Conservation (phyloP, 2,888 invertebrate species). For the Lasioglossum lativentre region DNA sequence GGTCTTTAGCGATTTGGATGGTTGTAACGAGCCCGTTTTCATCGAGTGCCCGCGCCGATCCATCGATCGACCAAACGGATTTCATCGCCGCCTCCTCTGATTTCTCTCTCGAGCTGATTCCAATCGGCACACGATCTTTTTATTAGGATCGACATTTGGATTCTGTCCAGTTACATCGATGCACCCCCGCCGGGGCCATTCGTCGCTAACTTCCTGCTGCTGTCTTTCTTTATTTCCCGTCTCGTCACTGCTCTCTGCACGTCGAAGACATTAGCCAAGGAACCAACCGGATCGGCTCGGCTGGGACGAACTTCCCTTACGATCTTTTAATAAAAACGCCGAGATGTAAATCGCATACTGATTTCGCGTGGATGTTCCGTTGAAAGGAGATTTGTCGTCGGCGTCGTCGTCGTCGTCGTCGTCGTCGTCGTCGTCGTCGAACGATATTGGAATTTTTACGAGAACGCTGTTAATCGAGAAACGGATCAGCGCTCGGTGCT, state of each 20-base stretch:
- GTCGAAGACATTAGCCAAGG: constrained; percentile 39
- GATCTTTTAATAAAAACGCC: constrained; percentile 48
- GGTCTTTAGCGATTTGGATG: constrained; percentile 24
- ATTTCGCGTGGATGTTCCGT: constrained; percentile 18
- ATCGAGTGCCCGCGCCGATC: background rate
- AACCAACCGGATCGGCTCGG: background rate
- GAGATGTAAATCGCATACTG: constrained; percentile 39
- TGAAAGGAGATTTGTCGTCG: constrained; percentile 35
- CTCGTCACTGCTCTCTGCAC: constrained; percentile 1
- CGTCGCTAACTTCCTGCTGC: constrained; percentile 7
- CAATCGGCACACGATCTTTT: constrained; percentile 70
- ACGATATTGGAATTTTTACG: constrained; percentile 55
- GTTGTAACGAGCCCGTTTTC: constrained; percentile 32
- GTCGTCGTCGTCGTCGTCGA: constrained; percentile 6
- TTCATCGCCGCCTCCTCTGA: background rate
- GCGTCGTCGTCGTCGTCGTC: constrained; percentile 10
- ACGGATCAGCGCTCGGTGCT: constrained; percentile 17
- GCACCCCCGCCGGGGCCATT: background rate
- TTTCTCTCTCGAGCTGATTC: constrained; percentile 47
- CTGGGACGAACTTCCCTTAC: constrained; percentile 11
- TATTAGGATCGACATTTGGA: constrained; percentile 75
- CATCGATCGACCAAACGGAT: constrained; percentile 4
- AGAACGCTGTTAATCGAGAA: constrained; percentile 37
- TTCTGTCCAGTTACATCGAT: constrained; percentile 62
- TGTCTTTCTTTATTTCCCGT: background rate